These are phyloP conservation scores for Scrobipalpa costella DNA, from an alignment of 2,888 invertebrate genomes.

Conservation along the genomic window DNA sequence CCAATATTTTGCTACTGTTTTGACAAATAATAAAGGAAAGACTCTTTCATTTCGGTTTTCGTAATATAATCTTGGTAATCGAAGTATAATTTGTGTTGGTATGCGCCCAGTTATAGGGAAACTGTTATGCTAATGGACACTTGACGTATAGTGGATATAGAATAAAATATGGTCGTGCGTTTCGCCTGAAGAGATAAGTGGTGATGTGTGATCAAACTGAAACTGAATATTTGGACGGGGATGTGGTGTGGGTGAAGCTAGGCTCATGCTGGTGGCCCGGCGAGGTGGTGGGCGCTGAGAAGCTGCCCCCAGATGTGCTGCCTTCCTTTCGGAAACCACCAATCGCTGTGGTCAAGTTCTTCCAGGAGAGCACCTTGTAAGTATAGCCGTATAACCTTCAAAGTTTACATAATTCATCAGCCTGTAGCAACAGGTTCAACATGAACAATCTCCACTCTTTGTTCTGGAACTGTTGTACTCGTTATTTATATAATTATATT, in stretches of 20 bases:
- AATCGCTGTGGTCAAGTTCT: conserved; percentile 92
- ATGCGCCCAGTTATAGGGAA: conserved; percentile 42
- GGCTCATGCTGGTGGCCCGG: conserved; percentile 94
- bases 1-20: conserved; percentile 75
- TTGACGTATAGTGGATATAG: conserved; percentile 64
- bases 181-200: conserved; percentile 62
- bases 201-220: conserved; percentile 87
- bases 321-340: conserved; percentile 85
- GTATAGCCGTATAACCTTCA: conserved; percentile 54
- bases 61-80: conserved; percentile 40
- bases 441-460: conserved; percentile 17
- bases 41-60: conserved; percentile 43
- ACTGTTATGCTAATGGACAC: conserved; percentile 63
- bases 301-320: conserved; percentile 85
- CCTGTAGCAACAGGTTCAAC: background rate
- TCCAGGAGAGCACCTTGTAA: conserved; percentile 92
- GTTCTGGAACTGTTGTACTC: conserved; percentile 26
- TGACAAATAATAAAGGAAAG: conserved; percentile 60
- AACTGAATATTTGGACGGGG: conserved; percentile 85
- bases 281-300: conserved; percentile 84
- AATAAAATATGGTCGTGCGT: conserved; percentile 77
- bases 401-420: conserved; percentile 44
- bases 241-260: conserved; percentile 93
- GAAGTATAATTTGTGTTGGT: conserved; percentile 40
- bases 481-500: conserved; percentile 31